Evolutionary conservation across 92 coral and sea anemone species (phyloP).

Genomic region (Phenganax marumi): DNA sequence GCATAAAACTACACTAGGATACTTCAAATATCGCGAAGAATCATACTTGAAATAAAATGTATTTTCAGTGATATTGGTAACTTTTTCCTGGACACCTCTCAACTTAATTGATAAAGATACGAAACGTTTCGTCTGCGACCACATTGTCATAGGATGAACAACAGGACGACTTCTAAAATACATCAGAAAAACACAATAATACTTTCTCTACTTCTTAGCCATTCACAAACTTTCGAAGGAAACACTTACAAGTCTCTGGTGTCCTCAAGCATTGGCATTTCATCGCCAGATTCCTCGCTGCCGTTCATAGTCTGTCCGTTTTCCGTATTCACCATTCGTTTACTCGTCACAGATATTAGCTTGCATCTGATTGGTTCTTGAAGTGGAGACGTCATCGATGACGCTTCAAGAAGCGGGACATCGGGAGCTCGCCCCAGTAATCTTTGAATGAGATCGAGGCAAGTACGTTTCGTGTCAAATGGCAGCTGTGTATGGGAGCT

Average conservation of each 20-base stretch:
- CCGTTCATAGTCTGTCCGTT: slow-evolving; percentile 24
- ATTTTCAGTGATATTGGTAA: slow-evolving; percentile 57
- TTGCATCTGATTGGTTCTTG: slow-evolving; percentile 31
- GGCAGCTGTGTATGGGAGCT: slow-evolving; percentile 39
- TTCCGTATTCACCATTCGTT: slow-evolving; percentile 18
- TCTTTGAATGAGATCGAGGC: slow-evolving; percentile 74
- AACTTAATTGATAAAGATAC: slow-evolving; percentile 75
- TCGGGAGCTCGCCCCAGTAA: slow-evolving; percentile 75
- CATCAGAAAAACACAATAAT: background rate
- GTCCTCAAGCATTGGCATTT: slow-evolving; percentile 20
- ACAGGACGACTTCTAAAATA: slow-evolving; percentile 9
- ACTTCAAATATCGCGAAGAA: background rate
- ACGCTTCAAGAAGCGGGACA: slow-evolving; percentile 30
- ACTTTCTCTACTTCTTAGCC: background rate
- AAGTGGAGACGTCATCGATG: slow-evolving; percentile 38
- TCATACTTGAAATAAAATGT: slow-evolving; percentile 70
- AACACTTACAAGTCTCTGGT: slow-evolving; percentile 36
- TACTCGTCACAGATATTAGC: slow-evolving; percentile 28
- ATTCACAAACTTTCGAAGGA: background rate
- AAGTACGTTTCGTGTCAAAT: slow-evolving; percentile 72
- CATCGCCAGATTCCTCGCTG: background rate
- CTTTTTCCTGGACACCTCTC: slow-evolving; percentile 68
- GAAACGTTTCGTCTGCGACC: slow-evolving; percentile 86
- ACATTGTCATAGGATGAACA: slow-evolving; percentile 77
- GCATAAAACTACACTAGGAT: background rate